Conservation (phyloP, 2,113 vertebrate genomes). For the Brachyistius frenatus region DNA sequence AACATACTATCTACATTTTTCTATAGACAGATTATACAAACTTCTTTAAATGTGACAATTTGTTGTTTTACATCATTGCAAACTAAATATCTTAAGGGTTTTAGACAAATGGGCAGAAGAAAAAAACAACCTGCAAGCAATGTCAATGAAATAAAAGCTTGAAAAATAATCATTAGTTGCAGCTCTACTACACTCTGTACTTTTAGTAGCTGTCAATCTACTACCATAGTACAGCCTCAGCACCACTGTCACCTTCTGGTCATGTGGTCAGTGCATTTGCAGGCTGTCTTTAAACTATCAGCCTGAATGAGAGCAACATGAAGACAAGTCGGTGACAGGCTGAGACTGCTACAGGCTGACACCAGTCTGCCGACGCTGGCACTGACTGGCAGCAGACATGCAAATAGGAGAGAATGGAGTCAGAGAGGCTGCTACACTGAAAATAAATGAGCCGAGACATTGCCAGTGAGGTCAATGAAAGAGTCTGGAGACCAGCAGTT, state of each 20-base stretch:
- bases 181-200: neutral
- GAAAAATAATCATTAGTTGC: neutral
- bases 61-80: too few species aligned
- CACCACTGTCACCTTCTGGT: constrained; percentile 1
- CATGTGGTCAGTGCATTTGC: constrained; percentile 4
- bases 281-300: constrained; percentile 11
- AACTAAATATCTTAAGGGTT: too few species aligned
- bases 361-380: constrained; percentile 51
- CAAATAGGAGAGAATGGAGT: constrained; percentile 32
- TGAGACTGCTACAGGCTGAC: constrained; percentile 64
- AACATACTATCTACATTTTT: too few species aligned
- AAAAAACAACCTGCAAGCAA: too few species aligned
- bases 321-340: constrained; percentile 49
- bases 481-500: too few species aligned
- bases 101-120: too few species aligned
- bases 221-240: neutral
- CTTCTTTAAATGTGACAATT: too few species aligned
- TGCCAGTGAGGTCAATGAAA: neutral
- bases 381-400: constrained; percentile 27
- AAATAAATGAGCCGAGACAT: neutral
- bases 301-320: constrained; percentile 27
- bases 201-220: neutral
- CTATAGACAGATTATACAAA: too few species aligned
- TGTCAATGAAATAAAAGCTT: neutral
- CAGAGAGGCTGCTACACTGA: constrained; percentile 1